phyloP scores from a whole-genome alignment of 2,113 vertebrate genomes.

The Carassius carassius region DNA sequence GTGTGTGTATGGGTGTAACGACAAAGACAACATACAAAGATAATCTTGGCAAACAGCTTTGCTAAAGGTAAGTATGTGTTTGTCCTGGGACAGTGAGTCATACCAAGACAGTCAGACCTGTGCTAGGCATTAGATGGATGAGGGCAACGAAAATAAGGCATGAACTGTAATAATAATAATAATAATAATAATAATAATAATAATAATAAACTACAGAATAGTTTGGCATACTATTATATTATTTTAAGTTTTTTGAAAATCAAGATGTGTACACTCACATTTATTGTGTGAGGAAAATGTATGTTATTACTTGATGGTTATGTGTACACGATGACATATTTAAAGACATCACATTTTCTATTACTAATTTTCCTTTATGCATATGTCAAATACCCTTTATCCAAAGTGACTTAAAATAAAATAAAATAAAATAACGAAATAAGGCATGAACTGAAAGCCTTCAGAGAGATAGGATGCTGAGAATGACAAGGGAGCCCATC shows the following conservation, averaged over 20 bases:
- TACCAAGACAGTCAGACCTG: slow-evolving; percentile 53
- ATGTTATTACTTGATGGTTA: too few relatives aligned
- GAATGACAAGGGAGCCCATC: slow-evolving; percentile 1
- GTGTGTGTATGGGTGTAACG: too few relatives aligned
- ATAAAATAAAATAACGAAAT: too few relatives aligned
- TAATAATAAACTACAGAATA: neutral
- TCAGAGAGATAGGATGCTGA: slow-evolving; percentile 41
- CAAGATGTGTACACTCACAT: too few relatives aligned
- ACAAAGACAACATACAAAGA: neutral
- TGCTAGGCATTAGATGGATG: slow-evolving; percentile 40
- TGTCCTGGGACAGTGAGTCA: slow-evolving; percentile 65
- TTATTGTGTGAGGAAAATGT: too few relatives aligned
- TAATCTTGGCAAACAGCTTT: neutral
- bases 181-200: neutral
- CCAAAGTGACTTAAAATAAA: too few relatives aligned
- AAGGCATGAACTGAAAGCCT: slow-evolving; percentile 51
- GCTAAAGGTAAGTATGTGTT: neutral
- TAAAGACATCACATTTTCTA: too few relatives aligned
- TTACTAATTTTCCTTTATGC: too few relatives aligned
- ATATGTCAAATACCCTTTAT: too few relatives aligned
- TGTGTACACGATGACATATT: too few relatives aligned
- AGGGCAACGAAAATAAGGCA: slow-evolving; percentile 56
- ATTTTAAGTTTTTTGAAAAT: neutral
- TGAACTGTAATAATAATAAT: too few relatives aligned
- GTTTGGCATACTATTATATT: neutral